Evolutionary conservation across 2,888 invertebrate species (phyloP), one percentile per base, ranked within the genome.

Genomic region (Seira musarum): DNA sequence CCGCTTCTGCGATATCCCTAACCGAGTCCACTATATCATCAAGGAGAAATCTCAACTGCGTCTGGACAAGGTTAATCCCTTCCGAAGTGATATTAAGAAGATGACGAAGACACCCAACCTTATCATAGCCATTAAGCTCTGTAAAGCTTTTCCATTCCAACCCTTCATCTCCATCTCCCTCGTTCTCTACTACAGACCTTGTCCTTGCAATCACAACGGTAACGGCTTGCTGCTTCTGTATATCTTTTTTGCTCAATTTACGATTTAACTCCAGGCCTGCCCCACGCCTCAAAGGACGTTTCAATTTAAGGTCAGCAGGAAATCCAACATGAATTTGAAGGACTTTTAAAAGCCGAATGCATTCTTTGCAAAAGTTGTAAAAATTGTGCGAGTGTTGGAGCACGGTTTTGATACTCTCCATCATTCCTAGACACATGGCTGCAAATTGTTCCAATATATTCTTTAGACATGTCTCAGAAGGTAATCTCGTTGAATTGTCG

Each of bases 21-120:
- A 65, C 69, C 5, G 64, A 64, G 53, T 79, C 79, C 3, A 73
- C 73, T n/a, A 79, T 79, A 30, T 79, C 79, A 57, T 79, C 79
- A 22, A 79, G 15, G 8, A 79, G 53, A 60, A 79, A 79, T 19
- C 79, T 25, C 2, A 79, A 17, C 30, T 79, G 79, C 1, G 79
- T 79, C 24, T 64, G 73, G 57, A 73, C 73, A 17, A 69, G 46
- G 22, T 13, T 72, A 40, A 79, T 67, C 10, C 73, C 73, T 0
- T 69, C 73, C 1, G 5, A 17, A 0, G 79, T 73, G 1, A 64
- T n/a, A 6, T 30, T 64, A 1, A 79, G 53, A 0, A 79, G 57
- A 24, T 73, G 30, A 17, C 19, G 17, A 8, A 79, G 17, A 57
- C 49, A 35, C 2, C 6, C 8, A 17, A 63, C 17, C 57, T 79